Conservation (phyloP, 2,113 vertebrate species). For the Lasiurus borealis region DNA sequence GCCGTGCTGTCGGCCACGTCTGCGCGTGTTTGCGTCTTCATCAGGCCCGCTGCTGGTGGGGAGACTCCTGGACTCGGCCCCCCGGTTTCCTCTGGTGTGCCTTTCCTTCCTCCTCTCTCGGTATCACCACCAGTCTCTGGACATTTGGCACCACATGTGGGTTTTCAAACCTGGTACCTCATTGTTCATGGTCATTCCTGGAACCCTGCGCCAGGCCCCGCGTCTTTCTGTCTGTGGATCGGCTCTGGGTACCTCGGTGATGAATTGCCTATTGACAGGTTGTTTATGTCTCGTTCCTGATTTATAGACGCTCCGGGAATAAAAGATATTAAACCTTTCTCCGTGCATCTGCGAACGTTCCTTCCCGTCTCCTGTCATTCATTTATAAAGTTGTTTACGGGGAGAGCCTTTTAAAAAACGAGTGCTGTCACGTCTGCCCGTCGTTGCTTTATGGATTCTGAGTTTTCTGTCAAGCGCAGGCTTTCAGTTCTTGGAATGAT, state of each 20-base stretch:
- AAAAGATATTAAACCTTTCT: background rate
- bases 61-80: background rate
- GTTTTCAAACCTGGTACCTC: background rate
- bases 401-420: background rate
- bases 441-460: slow-evolving; percentile 39
- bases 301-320: background rate
- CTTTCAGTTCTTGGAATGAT: slow-evolving; percentile 50
- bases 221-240: background rate
- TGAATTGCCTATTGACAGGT: background rate
- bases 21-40: background rate
- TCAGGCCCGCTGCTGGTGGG: background rate
- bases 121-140: background rate
- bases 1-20: background rate
- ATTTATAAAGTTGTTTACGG: slow-evolving; percentile 38
- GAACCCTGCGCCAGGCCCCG: background rate
- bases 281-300: background rate
- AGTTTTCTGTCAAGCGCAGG: slow-evolving; percentile 23
- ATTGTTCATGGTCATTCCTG: background rate
- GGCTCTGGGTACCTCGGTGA: background rate
- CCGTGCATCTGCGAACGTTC: background rate
- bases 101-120: background rate
- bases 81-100: background rate
- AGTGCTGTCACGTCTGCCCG: background rate
- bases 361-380: background rate
- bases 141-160: background rate